A percentile compares a stretch with the other conserved stretches of the same genome.
These are phyloP conservation scores for Archaeoteleia sp. DNA, from an alignment of 2,888 invertebrate species.

Conservation along the genomic window DNA sequence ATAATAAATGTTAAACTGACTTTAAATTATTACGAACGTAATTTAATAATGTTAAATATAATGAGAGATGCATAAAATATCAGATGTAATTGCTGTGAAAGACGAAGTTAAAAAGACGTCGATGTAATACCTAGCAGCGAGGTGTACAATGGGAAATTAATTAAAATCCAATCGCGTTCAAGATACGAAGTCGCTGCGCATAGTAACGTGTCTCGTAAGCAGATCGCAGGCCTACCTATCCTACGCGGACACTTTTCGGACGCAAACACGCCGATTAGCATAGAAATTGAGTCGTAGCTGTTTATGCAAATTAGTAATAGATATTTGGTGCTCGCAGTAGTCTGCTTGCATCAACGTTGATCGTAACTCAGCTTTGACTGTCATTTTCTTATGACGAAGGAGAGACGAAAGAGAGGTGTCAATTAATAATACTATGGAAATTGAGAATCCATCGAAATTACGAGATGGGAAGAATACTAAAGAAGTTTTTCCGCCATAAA, in stretches of 20 bases:
- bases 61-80: too few species aligned
- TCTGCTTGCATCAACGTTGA: constrained; percentile 43
- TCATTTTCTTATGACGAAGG: constrained; percentile 11
- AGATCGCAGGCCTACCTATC: constrained; percentile 28
- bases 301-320: constrained; percentile 69
- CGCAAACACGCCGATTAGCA: constrained; percentile 71
- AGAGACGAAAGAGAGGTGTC: neutral
- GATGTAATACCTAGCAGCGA: constrained; percentile 13
- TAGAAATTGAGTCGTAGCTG: constrained; percentile 73
- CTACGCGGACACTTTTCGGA: constrained; percentile 49
- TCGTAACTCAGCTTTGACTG: constrained; percentile 49
- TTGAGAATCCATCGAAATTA: neutral
- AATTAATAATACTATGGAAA: constrained; percentile 5
- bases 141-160: constrained; percentile 33
- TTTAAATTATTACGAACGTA: too few species aligned
- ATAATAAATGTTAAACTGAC: too few species aligned
- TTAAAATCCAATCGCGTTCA: constrained; percentile 45
- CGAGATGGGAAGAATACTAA: too few species aligned
- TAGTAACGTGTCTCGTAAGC: constrained; percentile 49
- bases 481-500: too few species aligned
- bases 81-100: constrained; percentile 1
- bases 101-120: neutral
- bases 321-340: constrained; percentile 41
- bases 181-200: constrained; percentile 22
- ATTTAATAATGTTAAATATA: too few species aligned